Conservation (phyloP, 2,113 vertebrate species). For the Phocoena phocoena region DNA sequence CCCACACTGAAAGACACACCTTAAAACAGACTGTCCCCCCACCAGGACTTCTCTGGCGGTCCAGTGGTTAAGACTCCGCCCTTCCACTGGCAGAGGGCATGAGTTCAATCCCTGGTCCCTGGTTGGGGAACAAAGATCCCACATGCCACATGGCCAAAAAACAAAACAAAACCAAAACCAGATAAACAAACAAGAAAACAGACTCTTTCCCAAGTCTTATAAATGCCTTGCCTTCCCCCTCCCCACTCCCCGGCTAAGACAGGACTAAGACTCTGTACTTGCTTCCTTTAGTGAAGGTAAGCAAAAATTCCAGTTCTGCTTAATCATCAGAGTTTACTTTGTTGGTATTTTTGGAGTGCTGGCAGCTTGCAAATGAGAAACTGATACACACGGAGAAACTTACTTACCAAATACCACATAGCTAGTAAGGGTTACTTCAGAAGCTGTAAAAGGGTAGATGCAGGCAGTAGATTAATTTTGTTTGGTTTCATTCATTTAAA, state of each 20-base stretch:
- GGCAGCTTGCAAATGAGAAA: not conserved
- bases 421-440: not conserved
- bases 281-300: not conserved
- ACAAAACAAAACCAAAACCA: too few relatives aligned
- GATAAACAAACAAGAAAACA: too few relatives aligned
- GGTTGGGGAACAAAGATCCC: too few relatives aligned
- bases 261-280: not conserved
- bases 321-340: not conserved
- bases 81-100: too few relatives aligned
- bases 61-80: too few relatives aligned
- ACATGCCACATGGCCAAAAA: too few relatives aligned
- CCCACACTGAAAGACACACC: not conserved
- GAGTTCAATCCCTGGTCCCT: too few relatives aligned
- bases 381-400: not conserved
- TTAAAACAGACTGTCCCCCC: not conserved
- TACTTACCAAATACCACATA: not conserved
- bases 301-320: not conserved
- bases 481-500: not conserved
- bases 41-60: too few relatives aligned
- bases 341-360: not conserved
- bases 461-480: not conserved
- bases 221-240: not conserved
- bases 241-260: not conserved
- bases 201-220: not conserved
- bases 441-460: not conserved